These are phyloP conservation scores for Enteromius trimaculatus DNA, from an alignment of 2,797 vertebrate species.

Conservation along the genomic window DNA sequence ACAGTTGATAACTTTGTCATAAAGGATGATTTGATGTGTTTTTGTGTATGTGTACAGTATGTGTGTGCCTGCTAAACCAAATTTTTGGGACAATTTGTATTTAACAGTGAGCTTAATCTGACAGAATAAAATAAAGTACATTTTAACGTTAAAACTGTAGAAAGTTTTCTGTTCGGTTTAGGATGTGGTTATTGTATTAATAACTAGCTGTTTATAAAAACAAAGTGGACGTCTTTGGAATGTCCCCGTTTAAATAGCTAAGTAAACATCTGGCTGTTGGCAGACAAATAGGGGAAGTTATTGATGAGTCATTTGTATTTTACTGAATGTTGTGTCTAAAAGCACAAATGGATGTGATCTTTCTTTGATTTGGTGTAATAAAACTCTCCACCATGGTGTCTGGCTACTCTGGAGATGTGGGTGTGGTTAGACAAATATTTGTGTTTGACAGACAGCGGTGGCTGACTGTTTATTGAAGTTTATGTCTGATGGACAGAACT, in stretches of 20 bases:
- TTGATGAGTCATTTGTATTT: slow-evolving; percentile 37
- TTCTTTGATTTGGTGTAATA: slow-evolving; percentile 25
- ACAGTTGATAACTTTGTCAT: not conserved
- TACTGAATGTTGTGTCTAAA: slow-evolving; percentile 38
- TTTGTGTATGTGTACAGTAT: slow-evolving; percentile 5
- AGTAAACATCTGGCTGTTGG: slow-evolving; percentile 26
- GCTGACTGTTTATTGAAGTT: slow-evolving; percentile 54
- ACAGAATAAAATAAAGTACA: not conserved
- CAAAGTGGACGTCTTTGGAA: slow-evolving; percentile 11
- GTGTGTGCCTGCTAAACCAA: not conserved
- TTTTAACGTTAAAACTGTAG: not conserved
- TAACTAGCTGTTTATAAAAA: slow-evolving; percentile 12
- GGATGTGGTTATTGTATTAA: not conserved
- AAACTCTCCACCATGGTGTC: slow-evolving; percentile 34
- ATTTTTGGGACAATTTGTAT: not conserved
- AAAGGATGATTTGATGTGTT: not conserved
- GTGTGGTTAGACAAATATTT: slow-evolving; percentile 42
- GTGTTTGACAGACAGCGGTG: slow-evolving; percentile 44
- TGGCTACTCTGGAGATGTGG: slow-evolving; percentile 25
- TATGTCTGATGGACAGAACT: slow-evolving; percentile 54
- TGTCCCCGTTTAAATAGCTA: slow-evolving; percentile 6
- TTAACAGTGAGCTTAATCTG: not conserved
- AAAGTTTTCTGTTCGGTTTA: not conserved
- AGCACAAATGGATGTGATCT: slow-evolving; percentile 10
- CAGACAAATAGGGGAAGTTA: not conserved